phyloP scores from a whole-genome alignment of 2,888 invertebrate species.

The Eupeodes latifasciatus region DNA sequence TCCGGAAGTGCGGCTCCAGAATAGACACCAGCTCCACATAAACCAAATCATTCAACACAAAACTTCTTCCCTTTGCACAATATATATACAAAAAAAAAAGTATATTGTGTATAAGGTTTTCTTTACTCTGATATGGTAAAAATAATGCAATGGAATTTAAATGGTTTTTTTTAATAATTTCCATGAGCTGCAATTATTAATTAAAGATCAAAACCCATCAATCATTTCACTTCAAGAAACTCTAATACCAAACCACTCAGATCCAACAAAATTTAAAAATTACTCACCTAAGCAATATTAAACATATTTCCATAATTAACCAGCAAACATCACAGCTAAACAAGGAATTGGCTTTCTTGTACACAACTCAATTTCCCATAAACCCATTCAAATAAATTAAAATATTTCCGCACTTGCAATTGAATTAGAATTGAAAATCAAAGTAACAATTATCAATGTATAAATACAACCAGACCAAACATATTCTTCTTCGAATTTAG shows the following conservation, averaged over 20 bases:
- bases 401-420: neutral
- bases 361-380: conserved; percentile 36
- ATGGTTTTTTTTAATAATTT: too few species aligned
- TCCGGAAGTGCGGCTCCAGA: too few species aligned
- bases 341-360: conserved; percentile 31
- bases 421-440: neutral
- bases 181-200: conserved; percentile 3
- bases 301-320: neutral
- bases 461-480: too few species aligned
- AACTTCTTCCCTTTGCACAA: too few species aligned
- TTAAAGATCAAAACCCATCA: conserved; percentile 38
- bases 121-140: too few species aligned
- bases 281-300: conserved; percentile 19
- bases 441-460: too few species aligned
- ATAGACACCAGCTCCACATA: too few species aligned
- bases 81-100: too few species aligned
- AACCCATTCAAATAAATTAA: neutral
- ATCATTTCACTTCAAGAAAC: conserved; percentile 46
- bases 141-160: too few species aligned
- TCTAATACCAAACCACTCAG: neutral
- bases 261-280: neutral
- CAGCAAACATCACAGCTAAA: neutral
- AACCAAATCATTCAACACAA: too few species aligned
- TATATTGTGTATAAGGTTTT: too few species aligned
- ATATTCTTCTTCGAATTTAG: too few species aligned